These are phyloP conservation scores for Temnothorax rugatulus DNA, from an alignment of 2,888 invertebrate genomes.

Conservation along the genomic window DNA sequence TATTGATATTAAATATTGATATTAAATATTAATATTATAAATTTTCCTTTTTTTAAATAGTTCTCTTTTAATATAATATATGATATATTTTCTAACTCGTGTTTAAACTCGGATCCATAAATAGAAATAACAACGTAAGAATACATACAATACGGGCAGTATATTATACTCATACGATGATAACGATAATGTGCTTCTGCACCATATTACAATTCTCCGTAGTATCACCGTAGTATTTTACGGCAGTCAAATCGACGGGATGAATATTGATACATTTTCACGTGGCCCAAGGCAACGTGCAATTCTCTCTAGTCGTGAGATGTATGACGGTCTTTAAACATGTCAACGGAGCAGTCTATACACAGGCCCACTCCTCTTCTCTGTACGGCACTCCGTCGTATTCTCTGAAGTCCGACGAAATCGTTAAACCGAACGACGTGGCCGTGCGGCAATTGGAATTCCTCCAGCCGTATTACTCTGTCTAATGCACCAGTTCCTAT, in stretches of 20 bases:
- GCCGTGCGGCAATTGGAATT: slow-evolving; percentile 75
- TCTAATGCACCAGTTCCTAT: slow-evolving; percentile 70
- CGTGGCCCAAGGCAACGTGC: slow-evolving; percentile 35
- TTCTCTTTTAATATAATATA: background rate
- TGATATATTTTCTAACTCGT: background rate
- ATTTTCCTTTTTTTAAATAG: background rate
- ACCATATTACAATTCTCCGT: background rate
- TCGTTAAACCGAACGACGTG: slow-evolving; percentile 76
- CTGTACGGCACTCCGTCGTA: slow-evolving; percentile 41
- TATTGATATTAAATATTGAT: background rate
- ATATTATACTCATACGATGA: background rate
- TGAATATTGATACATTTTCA: slow-evolving; percentile 49
- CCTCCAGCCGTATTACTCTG: slow-evolving; percentile 74
- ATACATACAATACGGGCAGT: background rate
- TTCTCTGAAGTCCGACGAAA: slow-evolving; percentile 67
- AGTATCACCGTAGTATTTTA: slow-evolving; percentile 14
- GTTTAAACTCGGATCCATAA: background rate
- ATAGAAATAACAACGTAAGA: background rate
- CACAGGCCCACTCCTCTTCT: slow-evolving; percentile 37
- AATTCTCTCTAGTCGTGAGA: slow-evolving; percentile 40
- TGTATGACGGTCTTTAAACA: slow-evolving; percentile 47
- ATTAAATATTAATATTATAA: background rate
- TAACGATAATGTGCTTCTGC: background rate
- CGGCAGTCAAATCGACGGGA: slow-evolving; percentile 15
- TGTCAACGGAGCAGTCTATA: slow-evolving; percentile 44